Base-by-base conservation (phyloP, 2,888 invertebrate species). In the Iphiclides podalirius region DNA sequence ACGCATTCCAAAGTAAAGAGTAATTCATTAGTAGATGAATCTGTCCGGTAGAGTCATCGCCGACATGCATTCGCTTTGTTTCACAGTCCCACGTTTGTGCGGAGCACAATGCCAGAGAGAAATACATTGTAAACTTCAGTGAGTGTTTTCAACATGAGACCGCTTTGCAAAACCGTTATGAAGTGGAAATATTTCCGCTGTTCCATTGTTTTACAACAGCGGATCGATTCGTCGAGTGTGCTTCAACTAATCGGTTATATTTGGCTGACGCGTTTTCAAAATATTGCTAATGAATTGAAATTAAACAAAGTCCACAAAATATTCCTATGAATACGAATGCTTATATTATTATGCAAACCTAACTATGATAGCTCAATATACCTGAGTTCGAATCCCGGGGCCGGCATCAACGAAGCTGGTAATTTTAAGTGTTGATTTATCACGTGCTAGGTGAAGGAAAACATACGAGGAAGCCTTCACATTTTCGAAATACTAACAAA, bases 11-110 rank as follows among this genome's bases (percentile, higher is more conserved):
- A 40, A 36, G 7, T 26, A 11, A 34, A 40, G 36, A 59, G 57
- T 55, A 60, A 60, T 63, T 61, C 58, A 60, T 58, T 59, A 60
- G 53, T 52, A 46, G 53, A 53, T 45, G 45, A 35, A 44, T 43
- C 55, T 59, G 58, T 55, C 58, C 57, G 48, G 45, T 41, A 41
- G 44, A 59, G 56, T 53, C 59, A 54, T 45, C 52, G 45, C 42
- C 26, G 42, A 44, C 47, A 51, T 35, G 38, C 48, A 52, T 52
- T 50, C 43, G 39, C 50, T 41, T 51, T 51, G 50, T 51, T 41
- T 13, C 35, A 44, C 13, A 13, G 20, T 44, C 17, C 45, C 16
- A 20, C 39, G 40, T 46, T 51, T 37, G 31, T 16, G 34, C 35
- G 26, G 44, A 45, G 35, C 45, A 51, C 50, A 51, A 46, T 41